These are phyloP conservation scores for Brachyopa scutellaris DNA, from an alignment of 2,888 invertebrate genomes.

Conservation along the genomic window DNA sequence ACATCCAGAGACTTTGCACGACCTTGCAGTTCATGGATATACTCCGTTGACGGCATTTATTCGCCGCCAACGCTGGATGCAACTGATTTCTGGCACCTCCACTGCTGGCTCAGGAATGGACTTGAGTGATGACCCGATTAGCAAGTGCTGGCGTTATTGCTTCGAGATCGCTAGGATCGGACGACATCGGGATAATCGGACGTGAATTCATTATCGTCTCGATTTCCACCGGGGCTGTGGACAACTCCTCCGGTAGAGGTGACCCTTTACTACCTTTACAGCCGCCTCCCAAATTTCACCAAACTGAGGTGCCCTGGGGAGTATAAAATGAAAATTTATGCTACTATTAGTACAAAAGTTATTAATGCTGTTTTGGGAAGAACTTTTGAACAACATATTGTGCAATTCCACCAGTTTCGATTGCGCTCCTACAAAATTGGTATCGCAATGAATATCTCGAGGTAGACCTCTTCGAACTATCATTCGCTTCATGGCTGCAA, in stretches of 20 bases:
- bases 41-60: slow-evolving; percentile 27
- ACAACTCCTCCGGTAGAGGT: background rate
- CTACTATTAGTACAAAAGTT: too few species aligned
- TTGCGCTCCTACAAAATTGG: too few species aligned
- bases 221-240: background rate
- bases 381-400: too few species aligned
- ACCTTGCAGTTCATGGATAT: slow-evolving; percentile 9
- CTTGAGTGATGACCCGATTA: slow-evolving; percentile 8
- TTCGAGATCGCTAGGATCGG: too few species aligned
- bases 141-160: background rate
- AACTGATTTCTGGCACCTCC: background rate
- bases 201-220: too few species aligned
- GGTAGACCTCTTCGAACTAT: too few species aligned
- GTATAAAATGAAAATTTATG: too few species aligned
- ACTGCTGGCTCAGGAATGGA: background rate
- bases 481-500: too few species aligned
- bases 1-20: slow-evolving; percentile 15
- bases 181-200: background rate
- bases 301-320: background rate
- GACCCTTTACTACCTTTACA: background rate
- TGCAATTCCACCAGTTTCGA: too few species aligned
- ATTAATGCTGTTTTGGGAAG: too few species aligned
- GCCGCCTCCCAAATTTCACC: background rate
- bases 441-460: background rate
- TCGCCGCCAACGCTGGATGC: background rate